A percentile compares a stretch with the other conserved stretches of the same genome.
These are phyloP conservation scores for Drosophila mimetica DNA, from an alignment of 2,888 invertebrate genomes.

Conservation along the genomic window DNA sequence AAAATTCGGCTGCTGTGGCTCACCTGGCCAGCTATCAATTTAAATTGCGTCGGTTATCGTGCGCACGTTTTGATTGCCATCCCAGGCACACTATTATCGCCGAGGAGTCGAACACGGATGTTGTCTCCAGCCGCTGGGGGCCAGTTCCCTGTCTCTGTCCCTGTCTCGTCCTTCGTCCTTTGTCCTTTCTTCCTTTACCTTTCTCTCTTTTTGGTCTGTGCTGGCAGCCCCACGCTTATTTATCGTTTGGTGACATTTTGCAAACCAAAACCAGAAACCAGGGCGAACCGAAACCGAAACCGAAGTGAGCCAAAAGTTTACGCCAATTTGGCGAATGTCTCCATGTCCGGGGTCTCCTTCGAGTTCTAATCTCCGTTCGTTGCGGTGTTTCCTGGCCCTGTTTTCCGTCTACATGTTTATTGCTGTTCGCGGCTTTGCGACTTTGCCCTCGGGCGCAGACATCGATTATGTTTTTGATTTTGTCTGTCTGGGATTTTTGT, in stretches of 20 bases:
- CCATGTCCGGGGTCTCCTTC: slow-evolving; percentile 46
- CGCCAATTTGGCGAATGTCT: slow-evolving; percentile 69
- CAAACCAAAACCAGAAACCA: slow-evolving; percentile 39
- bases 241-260: slow-evolving; percentile 76
- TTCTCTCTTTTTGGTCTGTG: background rate
- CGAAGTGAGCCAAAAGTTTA: slow-evolving; percentile 59
- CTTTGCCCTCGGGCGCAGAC: slow-evolving; percentile 49
- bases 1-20: slow-evolving; percentile 15
- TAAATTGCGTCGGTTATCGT: slow-evolving; percentile 77
- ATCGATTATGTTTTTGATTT: slow-evolving; percentile 73
- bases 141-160: slow-evolving; percentile 10
- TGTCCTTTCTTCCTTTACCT: background rate
- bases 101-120: slow-evolving; percentile 31
- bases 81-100: slow-evolving; percentile 68
- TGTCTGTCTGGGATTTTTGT: slow-evolving; percentile 52
- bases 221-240: slow-evolving; percentile 52
- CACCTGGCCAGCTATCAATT: slow-evolving; percentile 76
- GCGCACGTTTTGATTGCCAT: slow-evolving; percentile 78
- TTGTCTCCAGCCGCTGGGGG: slow-evolving; percentile 38
- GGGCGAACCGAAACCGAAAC: slow-evolving; percentile 9
- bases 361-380: slow-evolving; percentile 71
- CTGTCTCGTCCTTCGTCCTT: slow-evolving; percentile 4
- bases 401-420: slow-evolving; percentile 50
- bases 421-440: slow-evolving; percentile 70
- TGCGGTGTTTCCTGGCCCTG: slow-evolving; percentile 15